Base-by-base conservation (phyloP, 1,140 invertebrate genomes). In the Zelostemma sp. region DNA sequence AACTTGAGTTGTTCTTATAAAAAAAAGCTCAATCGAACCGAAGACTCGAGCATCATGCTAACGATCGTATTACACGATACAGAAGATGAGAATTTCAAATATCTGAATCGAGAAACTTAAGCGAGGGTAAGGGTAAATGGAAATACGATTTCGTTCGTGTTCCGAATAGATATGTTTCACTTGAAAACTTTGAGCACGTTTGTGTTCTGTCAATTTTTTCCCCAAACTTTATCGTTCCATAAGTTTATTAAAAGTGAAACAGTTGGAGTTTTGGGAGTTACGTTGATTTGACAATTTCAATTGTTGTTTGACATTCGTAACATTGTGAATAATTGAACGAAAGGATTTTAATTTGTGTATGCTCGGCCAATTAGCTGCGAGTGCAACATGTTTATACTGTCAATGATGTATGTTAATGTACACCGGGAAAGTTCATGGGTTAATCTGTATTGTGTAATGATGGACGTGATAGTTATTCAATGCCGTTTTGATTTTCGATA, bases 371-470 rank as follows among this genome's bases (percentile, higher is more conserved):
- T 50, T 50, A 50, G 28, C 25, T 5, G 17, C 11, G 19, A 38
- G 28, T 14, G 48, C 6, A 35, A 25, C 48, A 50, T 28, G 31
- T 50, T 50, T 16, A 16, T 28, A 12, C 31, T 35, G 18, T 31
- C 31, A 50, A 50, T 49, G 47, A 49, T 49, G 19, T 49, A 49
- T 49, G 35, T 25, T 50, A 50, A 38, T 50, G 31, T 25, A 50
- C 8, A 6, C 11, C 47, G 12, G 6, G 15, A 50, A 50, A 50
- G 48, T 50, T 50, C 48, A 50, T 50, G 35, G 48, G 48, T 50
- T 35, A 38, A 50, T 11, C 31, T 38, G 35, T 16, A 50, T 50
- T 50, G 31, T 38, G 18, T 1, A 50, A 31, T 17, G 15, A 17
- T 14, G 48, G 14, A n/a, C 31, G 17, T 12, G n/a, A 25, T 28